Percentiles rank a stretch among this genome's conserved stretches.
phyloP scores from a whole-genome alignment of 23 tunicate genomes.

The Halocynthia roretzi region DNA sequence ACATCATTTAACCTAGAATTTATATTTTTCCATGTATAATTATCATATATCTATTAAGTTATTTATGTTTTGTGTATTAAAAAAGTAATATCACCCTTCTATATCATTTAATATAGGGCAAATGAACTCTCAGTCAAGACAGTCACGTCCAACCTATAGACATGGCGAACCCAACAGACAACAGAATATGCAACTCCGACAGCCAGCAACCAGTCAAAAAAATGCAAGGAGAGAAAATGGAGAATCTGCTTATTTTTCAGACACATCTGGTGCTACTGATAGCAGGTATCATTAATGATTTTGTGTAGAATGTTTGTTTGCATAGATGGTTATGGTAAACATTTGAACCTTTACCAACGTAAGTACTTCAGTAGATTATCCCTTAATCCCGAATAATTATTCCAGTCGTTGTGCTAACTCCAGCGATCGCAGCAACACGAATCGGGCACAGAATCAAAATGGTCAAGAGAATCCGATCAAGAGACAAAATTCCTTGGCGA shows the following conservation, averaged over 20 bases:
- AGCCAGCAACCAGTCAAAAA: not conserved
- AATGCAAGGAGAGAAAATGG: conserved; percentile 16
- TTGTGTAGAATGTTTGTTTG: no score
- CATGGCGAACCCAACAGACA: conserved; percentile 9
- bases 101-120: no score
- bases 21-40: no score
- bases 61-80: no score
- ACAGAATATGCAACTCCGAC: conserved; percentile 1
- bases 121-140: not conserved
- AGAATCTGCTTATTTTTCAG: conserved; percentile 28
- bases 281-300: not conserved
- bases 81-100: no score
- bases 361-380: not conserved
- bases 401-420: conserved; percentile 3
- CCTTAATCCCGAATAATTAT: not conserved
- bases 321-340: not conserved
- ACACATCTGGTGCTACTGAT: conserved; percentile 28
- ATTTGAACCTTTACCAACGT: not conserved
- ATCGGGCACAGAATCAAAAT: not conserved
- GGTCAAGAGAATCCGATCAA: conserved; percentile 15
- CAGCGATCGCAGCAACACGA: conserved; percentile 12
- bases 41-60: no score
- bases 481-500: conserved; percentile 53
- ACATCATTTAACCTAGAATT: no score
- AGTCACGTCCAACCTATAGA: conserved; percentile 1